Conservation (phyloP, 92 coral and sea anemone species). For the Phenganax stokvisi region DNA sequence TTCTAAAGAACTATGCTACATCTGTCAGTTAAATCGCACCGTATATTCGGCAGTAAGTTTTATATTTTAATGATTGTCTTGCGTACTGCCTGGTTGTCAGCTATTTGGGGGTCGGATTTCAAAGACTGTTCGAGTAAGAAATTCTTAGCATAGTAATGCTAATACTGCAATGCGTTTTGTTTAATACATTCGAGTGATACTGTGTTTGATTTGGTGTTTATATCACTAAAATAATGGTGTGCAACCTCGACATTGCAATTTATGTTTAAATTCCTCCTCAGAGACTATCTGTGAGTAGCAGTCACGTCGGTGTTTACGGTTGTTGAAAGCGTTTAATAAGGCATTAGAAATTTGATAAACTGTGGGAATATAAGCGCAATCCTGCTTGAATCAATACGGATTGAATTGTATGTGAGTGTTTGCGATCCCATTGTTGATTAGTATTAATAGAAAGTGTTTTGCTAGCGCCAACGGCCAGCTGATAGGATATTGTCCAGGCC, state of each 20-base stretch:
- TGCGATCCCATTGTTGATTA: background rate
- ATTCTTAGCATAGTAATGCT: background rate
- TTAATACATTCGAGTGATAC: background rate
- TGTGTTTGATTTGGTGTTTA: background rate
- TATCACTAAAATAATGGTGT: slow-evolving; percentile 6
- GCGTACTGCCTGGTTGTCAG: background rate
- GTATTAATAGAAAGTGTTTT: background rate
- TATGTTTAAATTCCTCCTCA: background rate
- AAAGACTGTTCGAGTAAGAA: background rate
- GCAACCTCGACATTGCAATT: background rate
- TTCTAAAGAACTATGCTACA: no score
- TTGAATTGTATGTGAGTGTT: background rate
- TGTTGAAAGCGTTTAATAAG: background rate
- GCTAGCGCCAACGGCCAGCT: background rate
- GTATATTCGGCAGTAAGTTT: no score
- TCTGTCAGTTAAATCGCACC: no score
- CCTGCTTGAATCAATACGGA: background rate
- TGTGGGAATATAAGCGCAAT: background rate
- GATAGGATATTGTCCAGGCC: background rate
- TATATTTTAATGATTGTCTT: no score
- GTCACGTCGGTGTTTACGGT: background rate
- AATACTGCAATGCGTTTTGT: background rate
- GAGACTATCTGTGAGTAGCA: no score
- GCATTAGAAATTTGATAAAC: background rate
- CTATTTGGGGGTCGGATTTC: background rate